A percentile compares a stretch with the other conserved stretches of the same genome.
Conservation (phyloP, 2,113 vertebrate genomes). For the Crotalus horridus region DNA sequence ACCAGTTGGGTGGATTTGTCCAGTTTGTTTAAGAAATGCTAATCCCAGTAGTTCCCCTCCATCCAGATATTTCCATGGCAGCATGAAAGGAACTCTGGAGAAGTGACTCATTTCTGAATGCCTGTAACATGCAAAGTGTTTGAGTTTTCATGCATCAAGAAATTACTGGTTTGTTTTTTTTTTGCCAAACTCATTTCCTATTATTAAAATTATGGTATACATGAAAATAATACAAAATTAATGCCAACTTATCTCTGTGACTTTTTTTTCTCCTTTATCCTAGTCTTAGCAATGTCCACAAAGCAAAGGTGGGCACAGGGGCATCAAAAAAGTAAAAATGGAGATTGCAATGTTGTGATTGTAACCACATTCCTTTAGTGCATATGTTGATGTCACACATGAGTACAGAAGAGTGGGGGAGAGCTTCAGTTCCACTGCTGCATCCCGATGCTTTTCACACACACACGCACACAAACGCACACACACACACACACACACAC, state of each 20-base stretch:
- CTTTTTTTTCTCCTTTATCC: not conserved
- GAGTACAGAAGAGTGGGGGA: not conserved
- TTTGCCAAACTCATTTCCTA: not conserved
- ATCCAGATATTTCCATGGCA: not conserved
- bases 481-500: not conserved
- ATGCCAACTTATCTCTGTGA: not conserved
- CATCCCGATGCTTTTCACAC: not conserved
- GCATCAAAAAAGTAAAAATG: not conserved
- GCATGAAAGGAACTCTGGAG: not conserved
- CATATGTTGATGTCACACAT: not conserved
- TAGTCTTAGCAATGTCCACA: not conserved
- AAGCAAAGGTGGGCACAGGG: not conserved
- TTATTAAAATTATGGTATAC: not conserved
- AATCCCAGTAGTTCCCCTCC: not conserved
- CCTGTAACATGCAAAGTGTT: not conserved
- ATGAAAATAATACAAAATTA: not conserved
- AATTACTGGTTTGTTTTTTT: not conserved
- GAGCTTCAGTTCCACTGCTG: not conserved
- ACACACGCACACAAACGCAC: not conserved
- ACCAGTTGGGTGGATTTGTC: not conserved
- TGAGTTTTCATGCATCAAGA: not conserved
- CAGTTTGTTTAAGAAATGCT: not conserved
- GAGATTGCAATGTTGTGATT: not conserved
- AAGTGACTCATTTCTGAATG: not conserved
- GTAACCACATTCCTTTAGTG: not conserved